A percentile compares a stretch with the other conserved stretches of the same genome.
Evolutionary conservation across 2,113 vertebrate species (phyloP).

Genomic region (Aphelocoma coerulescens): DNA sequence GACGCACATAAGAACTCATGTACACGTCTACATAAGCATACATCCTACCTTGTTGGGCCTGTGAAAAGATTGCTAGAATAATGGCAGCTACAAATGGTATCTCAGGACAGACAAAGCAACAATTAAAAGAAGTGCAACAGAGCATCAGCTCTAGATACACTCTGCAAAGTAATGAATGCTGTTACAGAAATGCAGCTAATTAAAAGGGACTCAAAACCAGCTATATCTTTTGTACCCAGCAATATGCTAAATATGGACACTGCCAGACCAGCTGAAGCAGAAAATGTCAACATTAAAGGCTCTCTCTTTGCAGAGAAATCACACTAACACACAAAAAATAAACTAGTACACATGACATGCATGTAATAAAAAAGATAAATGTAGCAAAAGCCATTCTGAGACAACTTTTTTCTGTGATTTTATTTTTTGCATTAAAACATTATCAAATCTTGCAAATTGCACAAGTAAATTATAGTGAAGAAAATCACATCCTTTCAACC

Average conservation of each 20-base stretch:
- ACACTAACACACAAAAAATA: background rate
- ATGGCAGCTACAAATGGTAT: background rate
- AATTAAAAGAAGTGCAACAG: background rate
- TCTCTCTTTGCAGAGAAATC: background rate
- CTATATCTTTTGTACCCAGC: background rate
- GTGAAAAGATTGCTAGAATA: background rate
- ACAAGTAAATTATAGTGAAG: background rate
- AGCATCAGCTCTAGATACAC: background rate
- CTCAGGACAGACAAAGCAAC: background rate
- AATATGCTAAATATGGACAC: background rate
- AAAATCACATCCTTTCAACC: background rate
- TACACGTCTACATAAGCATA: background rate
- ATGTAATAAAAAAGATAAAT: background rate
- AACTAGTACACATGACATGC: accelerated
- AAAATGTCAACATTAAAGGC: background rate
- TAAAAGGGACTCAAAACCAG: background rate
- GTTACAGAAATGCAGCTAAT: background rate
- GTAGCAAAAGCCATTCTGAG: background rate
- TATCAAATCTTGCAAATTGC: background rate
- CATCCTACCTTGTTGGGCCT: accelerated
- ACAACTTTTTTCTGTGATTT: background rate
- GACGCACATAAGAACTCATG: background rate
- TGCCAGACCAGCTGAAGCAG: background rate
- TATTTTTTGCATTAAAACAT: background rate
- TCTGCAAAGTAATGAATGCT: background rate